These are phyloP conservation scores for Solea senegalensis DNA, from an alignment of 2,113 vertebrate species.

Conservation along the genomic window DNA sequence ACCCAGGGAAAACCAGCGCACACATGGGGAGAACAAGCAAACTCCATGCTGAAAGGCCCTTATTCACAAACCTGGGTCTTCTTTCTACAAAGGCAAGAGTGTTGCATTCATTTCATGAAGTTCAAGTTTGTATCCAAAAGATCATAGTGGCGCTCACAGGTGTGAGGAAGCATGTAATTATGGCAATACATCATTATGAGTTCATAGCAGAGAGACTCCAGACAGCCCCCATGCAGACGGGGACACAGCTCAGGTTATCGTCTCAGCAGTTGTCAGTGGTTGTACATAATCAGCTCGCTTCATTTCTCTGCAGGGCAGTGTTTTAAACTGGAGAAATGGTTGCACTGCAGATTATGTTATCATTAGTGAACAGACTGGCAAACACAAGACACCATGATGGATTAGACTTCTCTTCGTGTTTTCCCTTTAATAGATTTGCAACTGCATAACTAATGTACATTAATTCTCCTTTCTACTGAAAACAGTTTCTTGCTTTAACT, in stretches of 20 bases:
- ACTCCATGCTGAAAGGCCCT: no score
- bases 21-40: no score
- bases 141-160: background rate
- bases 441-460: background rate
- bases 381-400: background rate
- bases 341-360: slow-evolving; percentile 12
- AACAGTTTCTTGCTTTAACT: no score
- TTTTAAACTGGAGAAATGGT: slow-evolving; percentile 13
- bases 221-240: background rate
- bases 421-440: background rate
- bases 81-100: no score
- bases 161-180: slow-evolving; percentile 5
- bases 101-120: background rate
- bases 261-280: background rate
- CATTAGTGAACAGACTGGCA: slow-evolving; percentile 15
- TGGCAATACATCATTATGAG: background rate
- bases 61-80: no score
- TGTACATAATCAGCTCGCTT: background rate
- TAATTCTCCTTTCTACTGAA: no score
- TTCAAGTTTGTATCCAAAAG: background rate
- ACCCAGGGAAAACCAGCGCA: no score
- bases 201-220: background rate
- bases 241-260: background rate
- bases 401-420: background rate
- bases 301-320: background rate